Evolutionary conservation across 1,140 invertebrate species (phyloP).

Genomic region (Kradibia gibbosae): DNA sequence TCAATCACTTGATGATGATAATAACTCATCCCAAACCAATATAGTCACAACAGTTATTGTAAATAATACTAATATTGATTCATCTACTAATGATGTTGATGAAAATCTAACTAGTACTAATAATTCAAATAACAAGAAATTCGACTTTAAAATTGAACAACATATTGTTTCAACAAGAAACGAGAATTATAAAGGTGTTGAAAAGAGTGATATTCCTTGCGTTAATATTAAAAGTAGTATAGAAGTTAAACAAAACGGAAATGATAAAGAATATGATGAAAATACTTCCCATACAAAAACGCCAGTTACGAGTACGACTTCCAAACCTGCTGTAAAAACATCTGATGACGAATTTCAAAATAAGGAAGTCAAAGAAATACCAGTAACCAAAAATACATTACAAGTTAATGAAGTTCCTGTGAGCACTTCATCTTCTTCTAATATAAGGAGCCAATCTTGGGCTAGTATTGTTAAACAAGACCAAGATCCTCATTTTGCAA

Average conservation of each 20-base stretch:
- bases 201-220: conserved; percentile 56
- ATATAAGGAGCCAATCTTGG: conserved; percentile 28
- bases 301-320: conserved; percentile 16
- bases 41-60: conserved; percentile 61
- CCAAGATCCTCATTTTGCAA: conserved; percentile 24
- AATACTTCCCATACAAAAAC: conserved; percentile 31
- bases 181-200: conserved; percentile 57
- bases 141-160: conserved; percentile 61
- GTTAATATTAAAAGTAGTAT: conserved; percentile 62
- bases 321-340: conserved; percentile 30
- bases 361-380: conserved; percentile 20
- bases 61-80: conserved; percentile 57
- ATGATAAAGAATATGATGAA: conserved; percentile 56
- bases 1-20: conserved; percentile 56
- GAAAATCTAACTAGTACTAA: conserved; percentile 53
- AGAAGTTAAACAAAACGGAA: conserved; percentile 62
- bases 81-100: conserved; percentile 51
- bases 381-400: conserved; percentile 12
- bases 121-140: conserved; percentile 53
- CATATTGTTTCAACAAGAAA: conserved; percentile 58
- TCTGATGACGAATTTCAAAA: conserved; percentile 28
- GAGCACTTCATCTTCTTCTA: not conserved
- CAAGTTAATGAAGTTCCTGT: conserved; percentile 30
- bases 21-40: conserved; percentile 58
- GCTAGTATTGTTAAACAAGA: conserved; percentile 59